A percentile compares a stretch with the other conserved stretches of the same genome.
phyloP scores from a whole-genome alignment of 2,797 vertebrate genomes.

The Leucoraja ocellata region DNA sequence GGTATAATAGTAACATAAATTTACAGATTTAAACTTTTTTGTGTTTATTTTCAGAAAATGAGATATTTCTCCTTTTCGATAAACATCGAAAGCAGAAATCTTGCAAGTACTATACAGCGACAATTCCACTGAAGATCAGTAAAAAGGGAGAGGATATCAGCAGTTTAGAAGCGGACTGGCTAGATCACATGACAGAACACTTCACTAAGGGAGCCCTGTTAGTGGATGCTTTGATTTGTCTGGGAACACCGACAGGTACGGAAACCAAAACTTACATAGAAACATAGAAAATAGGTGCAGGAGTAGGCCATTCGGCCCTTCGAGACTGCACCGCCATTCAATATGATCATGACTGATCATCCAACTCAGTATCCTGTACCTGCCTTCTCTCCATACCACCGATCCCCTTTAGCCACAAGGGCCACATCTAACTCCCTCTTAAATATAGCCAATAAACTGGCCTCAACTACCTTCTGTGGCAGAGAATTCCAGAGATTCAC shows the following conservation, averaged over 20 bases:
- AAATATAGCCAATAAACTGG: too few relatives aligned
- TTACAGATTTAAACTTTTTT: too few relatives aligned
- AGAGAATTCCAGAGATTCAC: too few relatives aligned
- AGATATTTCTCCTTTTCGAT: slow-evolving; percentile 85
- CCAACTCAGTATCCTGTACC: too few relatives aligned
- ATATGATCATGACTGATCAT: too few relatives aligned
- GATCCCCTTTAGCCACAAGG: too few relatives aligned
- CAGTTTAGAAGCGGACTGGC: slow-evolving; percentile 84
- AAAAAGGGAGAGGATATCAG: slow-evolving; percentile 69
- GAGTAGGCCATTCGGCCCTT: too few relatives aligned
- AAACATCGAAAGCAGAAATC: slow-evolving; percentile 68
- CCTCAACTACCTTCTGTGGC: too few relatives aligned
- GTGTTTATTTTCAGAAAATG: slow-evolving; percentile 54
- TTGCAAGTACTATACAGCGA: slow-evolving; percentile 82
- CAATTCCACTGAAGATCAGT: slow-evolving; percentile 81
- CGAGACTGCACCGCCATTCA: too few relatives aligned
- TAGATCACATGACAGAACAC: slow-evolving; percentile 96
- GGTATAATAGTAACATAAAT: background rate
- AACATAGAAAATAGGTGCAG: too few relatives aligned
- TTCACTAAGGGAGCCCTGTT: slow-evolving; percentile 87
- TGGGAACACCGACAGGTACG: slow-evolving; percentile 74
- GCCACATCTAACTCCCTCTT: too few relatives aligned
- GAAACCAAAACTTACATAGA: slow-evolving; percentile 37
- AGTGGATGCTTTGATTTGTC: slow-evolving; percentile 84
- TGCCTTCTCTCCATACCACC: too few relatives aligned